Base-by-base conservation (phyloP, 2,888 invertebrate genomes). In the Plebejus melissa region DNA sequence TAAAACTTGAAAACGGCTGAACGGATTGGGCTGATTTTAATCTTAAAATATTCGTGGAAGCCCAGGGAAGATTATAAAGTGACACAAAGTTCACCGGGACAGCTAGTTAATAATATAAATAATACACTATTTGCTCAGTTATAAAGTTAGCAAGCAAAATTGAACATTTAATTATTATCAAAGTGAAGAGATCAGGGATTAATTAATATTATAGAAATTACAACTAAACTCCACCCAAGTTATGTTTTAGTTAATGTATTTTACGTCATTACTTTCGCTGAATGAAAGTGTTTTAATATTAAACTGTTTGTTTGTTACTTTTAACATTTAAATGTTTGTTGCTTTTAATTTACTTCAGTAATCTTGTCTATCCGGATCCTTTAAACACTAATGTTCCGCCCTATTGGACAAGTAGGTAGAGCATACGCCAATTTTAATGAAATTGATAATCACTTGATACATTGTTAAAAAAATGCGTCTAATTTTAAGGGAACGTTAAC, bases 341-440 rank as follows among this genome's bases (percentile, higher is more conserved):
- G 2, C 1, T 22, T 60, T 65, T 65, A 13, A 16, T 0, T 32
- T 36, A 65, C 13, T 13, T 13, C 1, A 65, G 13, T 13, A 65
- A 32, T 65, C 65, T 65, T 65, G 65, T 65, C 16, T 28, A 36
- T 65, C 65, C 65, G 65, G 65, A 65, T 65, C 32, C 16, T 65
- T 13, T 5, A 32, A 65, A 60, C 60, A 60, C 60, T 16, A 13
- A 13, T 65, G 36, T 65, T 65, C 65, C 13, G 65, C 65, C 32
- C 65, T 65, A 65, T 28, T 36, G 28, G 28, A 58, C 11, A 74
- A 38, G 38, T 74, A 54, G 4, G 50, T 50, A 74, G 32, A 60
- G 5, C 32, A 65, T 32, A 65, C 65, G 46, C 46, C 46, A 46
- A 41, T 41, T 7, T 3, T 65, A 50, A 72, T 54, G 46, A 72